Conservation (phyloP, 2,888 invertebrate species). For the Gryllus longicercus region DNA sequence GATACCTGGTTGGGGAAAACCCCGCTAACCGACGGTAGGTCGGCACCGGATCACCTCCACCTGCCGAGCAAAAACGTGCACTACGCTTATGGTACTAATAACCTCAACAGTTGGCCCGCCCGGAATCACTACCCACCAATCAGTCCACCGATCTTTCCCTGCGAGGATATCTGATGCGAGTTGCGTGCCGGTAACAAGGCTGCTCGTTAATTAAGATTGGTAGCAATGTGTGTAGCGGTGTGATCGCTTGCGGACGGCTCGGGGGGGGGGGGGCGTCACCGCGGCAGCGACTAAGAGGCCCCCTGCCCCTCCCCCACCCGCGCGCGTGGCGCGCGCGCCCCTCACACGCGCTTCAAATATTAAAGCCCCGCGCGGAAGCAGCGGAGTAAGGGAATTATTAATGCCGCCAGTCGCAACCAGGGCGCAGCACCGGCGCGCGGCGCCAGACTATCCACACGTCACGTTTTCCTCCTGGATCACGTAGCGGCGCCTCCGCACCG, state of each 20-base stretch:
- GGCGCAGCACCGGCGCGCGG: slow-evolving; percentile 6
- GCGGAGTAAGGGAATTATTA: not conserved
- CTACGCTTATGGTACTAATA: no score
- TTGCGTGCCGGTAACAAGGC: not conserved
- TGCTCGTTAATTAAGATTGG: not conserved
- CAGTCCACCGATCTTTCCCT: not conserved
- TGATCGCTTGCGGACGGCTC: no score
- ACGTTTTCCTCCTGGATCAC: slow-evolving; percentile 1
- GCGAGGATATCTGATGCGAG: not conserved
- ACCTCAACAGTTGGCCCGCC: no score
- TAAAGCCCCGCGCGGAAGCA: not conserved
- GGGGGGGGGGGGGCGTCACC: no score
- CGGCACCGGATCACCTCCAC: no score
- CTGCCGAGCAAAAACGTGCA: no score
- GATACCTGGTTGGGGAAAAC: no score
- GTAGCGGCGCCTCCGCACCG: not conserved
- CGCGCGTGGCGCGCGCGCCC: not conserved
- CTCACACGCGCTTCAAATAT: not conserved
- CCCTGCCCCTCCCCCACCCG: not conserved
- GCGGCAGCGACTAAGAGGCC: not conserved
- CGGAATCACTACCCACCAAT: not conserved
- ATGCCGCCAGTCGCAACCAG: not conserved
- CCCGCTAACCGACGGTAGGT: no score
- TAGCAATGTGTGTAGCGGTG: not conserved
- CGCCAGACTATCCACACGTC: not conserved